These are phyloP conservation scores for Cyphomyrus discorhynchus DNA, from an alignment of 2,113 vertebrate genomes.

Conservation along the genomic window DNA sequence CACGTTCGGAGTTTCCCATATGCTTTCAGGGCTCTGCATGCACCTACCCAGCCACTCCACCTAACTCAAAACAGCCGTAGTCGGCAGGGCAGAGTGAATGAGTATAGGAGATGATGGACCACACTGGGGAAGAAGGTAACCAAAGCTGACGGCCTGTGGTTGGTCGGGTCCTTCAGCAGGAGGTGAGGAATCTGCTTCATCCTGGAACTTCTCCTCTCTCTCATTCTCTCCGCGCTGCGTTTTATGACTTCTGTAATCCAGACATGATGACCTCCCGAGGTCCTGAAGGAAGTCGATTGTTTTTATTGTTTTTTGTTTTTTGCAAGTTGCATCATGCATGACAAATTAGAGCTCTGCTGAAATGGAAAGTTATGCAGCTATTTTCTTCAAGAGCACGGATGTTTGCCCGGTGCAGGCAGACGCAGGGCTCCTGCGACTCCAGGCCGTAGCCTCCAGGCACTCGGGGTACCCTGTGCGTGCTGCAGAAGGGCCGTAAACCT, in stretches of 20 bases:
- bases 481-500: constrained; percentile 18
- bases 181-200: constrained; percentile 8
- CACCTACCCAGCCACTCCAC: neutral
- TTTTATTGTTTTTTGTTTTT: neutral
- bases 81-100: neutral
- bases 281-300: neutral
- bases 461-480: neutral
- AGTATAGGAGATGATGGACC: neutral
- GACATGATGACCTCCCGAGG: neutral
- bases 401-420: neutral
- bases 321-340: neutral
- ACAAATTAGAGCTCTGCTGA: neutral
- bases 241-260: neutral
- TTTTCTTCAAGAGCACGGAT: neutral
- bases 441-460: neutral
- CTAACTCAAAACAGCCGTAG: neutral
- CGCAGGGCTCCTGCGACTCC: neutral
- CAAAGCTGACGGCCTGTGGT: neutral
- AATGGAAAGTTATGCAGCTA: neutral
- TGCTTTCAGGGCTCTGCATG: neutral
- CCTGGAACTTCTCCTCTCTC: constrained; percentile 5
- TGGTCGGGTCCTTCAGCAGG: neutral
- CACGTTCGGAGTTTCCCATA: neutral
- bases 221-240: neutral
- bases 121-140: neutral